These are phyloP conservation scores for Cairina moschata DNA, from an alignment of 2,113 vertebrate genomes.

Conservation along the genomic window DNA sequence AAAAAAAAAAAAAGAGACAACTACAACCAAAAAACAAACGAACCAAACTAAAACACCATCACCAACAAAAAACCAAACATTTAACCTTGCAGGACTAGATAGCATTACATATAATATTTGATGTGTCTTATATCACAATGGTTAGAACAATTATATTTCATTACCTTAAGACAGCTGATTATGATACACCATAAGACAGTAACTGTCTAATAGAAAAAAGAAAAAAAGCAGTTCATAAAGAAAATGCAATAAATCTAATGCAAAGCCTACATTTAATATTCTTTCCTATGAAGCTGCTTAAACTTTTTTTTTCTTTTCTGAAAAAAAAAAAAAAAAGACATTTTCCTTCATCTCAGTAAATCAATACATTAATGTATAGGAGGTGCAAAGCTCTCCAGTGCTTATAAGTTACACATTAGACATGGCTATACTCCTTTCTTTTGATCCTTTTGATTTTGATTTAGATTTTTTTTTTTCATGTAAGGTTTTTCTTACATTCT, in stretches of 20 bases:
- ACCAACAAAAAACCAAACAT: neutral
- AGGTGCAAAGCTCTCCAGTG: neutral
- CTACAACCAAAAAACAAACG: too few species aligned
- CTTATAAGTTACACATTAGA: neutral
- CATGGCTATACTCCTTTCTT: neutral
- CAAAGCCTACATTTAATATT: neutral
- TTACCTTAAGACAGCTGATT: neutral
- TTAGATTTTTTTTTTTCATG: neutral
- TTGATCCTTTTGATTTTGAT: neutral
- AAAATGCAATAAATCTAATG: neutral
- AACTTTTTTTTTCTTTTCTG: neutral
- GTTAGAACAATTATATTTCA: neutral
- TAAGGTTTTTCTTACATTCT: neutral
- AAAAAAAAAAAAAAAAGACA: neutral
- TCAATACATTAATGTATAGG: neutral
- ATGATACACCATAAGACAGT: neutral
- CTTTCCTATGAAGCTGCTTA: neutral
- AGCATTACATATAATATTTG: neutral
- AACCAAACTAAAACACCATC: neutral
- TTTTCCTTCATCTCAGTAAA: neutral
- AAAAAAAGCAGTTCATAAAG: neutral
- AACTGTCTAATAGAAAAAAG: neutral
- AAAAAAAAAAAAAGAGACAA: neutral
- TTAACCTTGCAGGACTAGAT: neutral
- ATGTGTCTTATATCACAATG: neutral